Evolutionary conservation across 2,888 invertebrate genomes (phyloP), one percentile per base, ranked within the genome.

Genomic region (Mythimna lalbum): DNA sequence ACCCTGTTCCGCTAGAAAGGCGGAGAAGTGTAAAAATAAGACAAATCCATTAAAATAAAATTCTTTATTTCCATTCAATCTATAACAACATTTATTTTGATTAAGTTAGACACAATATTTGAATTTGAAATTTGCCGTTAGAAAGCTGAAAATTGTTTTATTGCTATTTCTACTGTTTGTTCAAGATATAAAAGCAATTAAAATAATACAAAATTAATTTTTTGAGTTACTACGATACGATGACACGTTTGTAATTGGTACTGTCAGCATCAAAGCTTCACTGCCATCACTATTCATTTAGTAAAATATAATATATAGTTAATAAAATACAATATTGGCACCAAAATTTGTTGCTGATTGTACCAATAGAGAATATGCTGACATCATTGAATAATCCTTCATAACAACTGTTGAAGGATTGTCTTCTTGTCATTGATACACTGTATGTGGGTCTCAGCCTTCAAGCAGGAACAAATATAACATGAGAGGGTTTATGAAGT

Each of bases 61-160:
- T 23, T 31, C 47, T 70, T 70, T 70, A 73, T 53, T 70, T 73
- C 10, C 14, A 73, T 21, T 36, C 3, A 53, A 43, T 43, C 23
- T 43, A 73, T 27, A 62, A 53, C 17, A 52, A 61, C 33, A 62
- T 43, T 17, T 33, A 59, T 39, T 56, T 36, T 21, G 9, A 55
- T 43, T n/a, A 55, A 31, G 4, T 52, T 31, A 43, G 43, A 43
- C 43, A 43, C 43, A 43, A 43, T 43, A 43, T 31, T 50, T 31
- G 4, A 43, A 43, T 23, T 50, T 14, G 1, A 43, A n/a, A 57
- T 71, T 43, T 47, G 3, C n/a, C 9, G 6, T 1, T 21, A 6
- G 36, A 49, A 49, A 49, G 14, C 21, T 14, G 17, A 6, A 17
- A 12, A n/a, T 23, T 0, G 17, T 47, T 47, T 10, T 55, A 5